phyloP scores from a whole-genome alignment of 2,888 invertebrate genomes.

The Ennomos fuscantarius region DNA sequence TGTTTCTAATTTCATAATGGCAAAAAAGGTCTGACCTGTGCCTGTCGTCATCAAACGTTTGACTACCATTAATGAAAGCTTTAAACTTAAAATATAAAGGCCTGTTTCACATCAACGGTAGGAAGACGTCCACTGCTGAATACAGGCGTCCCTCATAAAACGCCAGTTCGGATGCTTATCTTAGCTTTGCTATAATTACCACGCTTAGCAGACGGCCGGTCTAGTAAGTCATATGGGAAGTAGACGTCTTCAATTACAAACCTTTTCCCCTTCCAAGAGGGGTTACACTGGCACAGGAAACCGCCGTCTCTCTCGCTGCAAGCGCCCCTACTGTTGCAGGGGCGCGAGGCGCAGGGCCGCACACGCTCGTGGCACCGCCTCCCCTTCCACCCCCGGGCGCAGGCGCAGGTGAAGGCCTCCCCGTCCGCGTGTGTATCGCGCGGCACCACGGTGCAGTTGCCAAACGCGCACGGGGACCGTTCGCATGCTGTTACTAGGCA shows the following conservation, averaged over 20 bases:
- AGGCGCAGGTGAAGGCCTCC: constrained; percentile 85
- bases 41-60: no score
- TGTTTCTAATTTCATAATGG: no score
- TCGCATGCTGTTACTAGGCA: constrained; percentile 92
- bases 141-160: no score
- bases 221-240: constrained; percentile 29
- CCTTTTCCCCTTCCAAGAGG: constrained; percentile 89
- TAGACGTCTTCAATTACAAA: constrained; percentile 29
- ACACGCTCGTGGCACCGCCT: constrained; percentile 88
- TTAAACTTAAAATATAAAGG: no score
- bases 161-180: no score
- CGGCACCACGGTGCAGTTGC: constrained; percentile 84
- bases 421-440: constrained; percentile 43
- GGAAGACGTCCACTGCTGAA: no score
- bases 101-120: no score
- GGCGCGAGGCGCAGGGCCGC: constrained; percentile 89
- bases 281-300: constrained; percentile 90
- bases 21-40: no score
- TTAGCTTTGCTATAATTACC: no score
- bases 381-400: constrained; percentile 89
- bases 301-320: constrained; percentile 88
- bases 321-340: constrained; percentile 90
- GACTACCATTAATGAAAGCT: no score
- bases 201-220: no score
- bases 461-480: constrained; percentile 88